These are phyloP conservation scores for Hyperoodon ampullatus DNA, from an alignment of 2,113 vertebrate genomes.

Conservation along the genomic window DNA sequence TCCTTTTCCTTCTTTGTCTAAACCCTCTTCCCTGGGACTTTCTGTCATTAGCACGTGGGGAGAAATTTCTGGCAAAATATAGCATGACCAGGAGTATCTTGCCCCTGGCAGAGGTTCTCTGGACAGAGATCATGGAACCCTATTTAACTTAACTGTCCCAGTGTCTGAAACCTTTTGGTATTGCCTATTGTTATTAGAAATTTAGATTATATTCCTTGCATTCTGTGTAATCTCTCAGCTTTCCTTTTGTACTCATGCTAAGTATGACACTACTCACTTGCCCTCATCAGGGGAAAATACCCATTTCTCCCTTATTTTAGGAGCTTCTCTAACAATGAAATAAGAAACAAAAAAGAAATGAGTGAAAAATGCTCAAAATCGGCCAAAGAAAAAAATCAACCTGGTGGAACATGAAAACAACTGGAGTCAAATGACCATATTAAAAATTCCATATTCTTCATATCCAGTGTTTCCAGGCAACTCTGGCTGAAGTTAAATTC, in stretches of 20 bases:
- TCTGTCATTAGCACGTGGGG: neutral
- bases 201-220: neutral
- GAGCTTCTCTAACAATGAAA: neutral
- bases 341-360: neutral
- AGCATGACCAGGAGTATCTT: neutral
- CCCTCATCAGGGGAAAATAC: neutral
- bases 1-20: neutral
- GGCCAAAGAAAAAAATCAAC: neutral
- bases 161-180: neutral
- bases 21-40: neutral
- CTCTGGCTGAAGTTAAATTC: neutral
- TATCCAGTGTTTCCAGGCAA: neutral
- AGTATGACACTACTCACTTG: neutral
- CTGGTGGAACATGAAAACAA: neutral
- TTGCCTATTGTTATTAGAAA: neutral
- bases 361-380: neutral
- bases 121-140: neutral
- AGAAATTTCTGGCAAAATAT: neutral
- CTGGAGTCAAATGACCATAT: neutral
- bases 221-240: neutral
- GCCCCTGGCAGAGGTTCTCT: neutral
- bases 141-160: neutral
- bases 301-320: neutral
- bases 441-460: neutral
- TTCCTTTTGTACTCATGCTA: neutral